Base-by-base conservation (phyloP, 1,140 invertebrate species). In the Cyphomyrmex costatus region DNA sequence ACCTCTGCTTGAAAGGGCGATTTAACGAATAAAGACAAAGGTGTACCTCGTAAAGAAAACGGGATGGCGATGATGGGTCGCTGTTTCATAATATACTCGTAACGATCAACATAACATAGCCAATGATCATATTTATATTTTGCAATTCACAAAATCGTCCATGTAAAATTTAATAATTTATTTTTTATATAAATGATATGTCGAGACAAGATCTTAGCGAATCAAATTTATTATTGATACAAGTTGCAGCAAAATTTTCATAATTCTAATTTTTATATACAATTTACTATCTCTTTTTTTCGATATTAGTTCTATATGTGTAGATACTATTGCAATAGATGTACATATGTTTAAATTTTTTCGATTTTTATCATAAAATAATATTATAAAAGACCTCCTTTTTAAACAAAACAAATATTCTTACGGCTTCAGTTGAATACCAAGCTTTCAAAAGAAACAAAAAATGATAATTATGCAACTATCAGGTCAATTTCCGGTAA, bases 1-100 rank as follows among this genome's bases (percentile, higher is more conserved):
- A 65, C 12, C 68, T 74, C 16, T n/a, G 49, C 8, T 42, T n/a
- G 30, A 68, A 66, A 60, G 53, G 51, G 21, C 51, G 49, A 85
- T 85, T 76, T 86, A 86, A 80, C 74, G 63, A 36, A 56, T 30
- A 49, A 36, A 58, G 36, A 70, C 33, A 78, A 80, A 61, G 27
- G n/a, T 53, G 33, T 36, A 30, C 3, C 14, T 71, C 24, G 46
- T 71, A 42, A 80, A 80, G 36, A 65, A 68, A 36, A 3, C n/a
- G 33, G 30, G 30, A 21, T 42, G 36, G 58, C 63, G 63, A 58
- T 42, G 60, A 49, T 42, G 30, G 19, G 5, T n/a, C 12, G 19
- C 33, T n/a, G 16, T 65, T 42, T 42, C 36, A 42, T 42, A 42
- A 42, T 42, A 42, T 42, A 42, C 49, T 49, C 12, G 21, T n/a